A percentile compares a stretch with the other conserved stretches of the same genome.
These are phyloP conservation scores for Crypturellus tataupa DNA, from an alignment of 2,797 vertebrate species.

Conservation along the genomic window DNA sequence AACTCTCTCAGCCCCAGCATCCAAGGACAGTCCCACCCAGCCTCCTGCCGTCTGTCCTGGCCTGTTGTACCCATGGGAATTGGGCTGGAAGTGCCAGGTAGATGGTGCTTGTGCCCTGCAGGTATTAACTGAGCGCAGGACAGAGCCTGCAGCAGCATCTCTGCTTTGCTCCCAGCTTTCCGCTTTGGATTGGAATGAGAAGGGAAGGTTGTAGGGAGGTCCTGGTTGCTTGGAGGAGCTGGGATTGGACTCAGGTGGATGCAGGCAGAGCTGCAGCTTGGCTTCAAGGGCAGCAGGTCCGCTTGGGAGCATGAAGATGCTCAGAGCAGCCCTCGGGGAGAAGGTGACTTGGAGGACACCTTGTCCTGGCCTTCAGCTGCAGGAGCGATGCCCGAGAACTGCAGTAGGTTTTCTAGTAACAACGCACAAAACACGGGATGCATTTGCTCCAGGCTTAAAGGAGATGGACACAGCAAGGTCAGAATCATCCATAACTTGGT, in stretches of 20 bases:
- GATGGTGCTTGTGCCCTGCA: background rate
- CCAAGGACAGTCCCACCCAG: background rate
- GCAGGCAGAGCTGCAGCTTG: background rate
- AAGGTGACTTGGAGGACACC: background rate
- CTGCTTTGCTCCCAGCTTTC: background rate
- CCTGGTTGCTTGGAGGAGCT: background rate
- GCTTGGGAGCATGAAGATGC: background rate
- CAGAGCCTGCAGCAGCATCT: background rate
- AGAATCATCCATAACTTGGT: background rate
- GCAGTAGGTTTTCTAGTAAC: background rate
- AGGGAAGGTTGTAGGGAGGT: background rate
- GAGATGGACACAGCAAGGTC: background rate
- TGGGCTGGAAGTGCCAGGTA: accelerated
- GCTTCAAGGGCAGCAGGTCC: background rate
- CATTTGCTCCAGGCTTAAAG: background rate
- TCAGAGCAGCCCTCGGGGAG: background rate
- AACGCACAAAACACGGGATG: background rate
- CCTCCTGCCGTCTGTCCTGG: background rate
- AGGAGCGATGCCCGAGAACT: background rate
- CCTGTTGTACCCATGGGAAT: background rate
- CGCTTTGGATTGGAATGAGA: background rate
- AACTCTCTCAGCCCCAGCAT: background rate
- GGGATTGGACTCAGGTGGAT: background rate
- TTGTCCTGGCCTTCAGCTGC: background rate
- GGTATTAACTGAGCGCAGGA: background rate